Conservation (phyloP, 2,888 invertebrate species). For the Cheilosia scutellata region DNA sequence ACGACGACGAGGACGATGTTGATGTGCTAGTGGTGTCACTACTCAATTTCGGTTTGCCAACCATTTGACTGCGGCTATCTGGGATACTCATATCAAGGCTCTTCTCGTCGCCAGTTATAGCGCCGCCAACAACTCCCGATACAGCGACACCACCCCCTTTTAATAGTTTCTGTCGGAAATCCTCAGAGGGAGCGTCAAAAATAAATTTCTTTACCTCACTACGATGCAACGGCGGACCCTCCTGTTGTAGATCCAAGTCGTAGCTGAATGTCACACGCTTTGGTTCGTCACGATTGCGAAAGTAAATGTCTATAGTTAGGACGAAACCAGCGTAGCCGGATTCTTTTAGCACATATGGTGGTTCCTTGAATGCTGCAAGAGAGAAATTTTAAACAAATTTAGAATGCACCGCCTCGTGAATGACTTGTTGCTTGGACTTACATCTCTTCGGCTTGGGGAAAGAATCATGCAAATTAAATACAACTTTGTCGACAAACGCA, state of each 20-base stretch:
- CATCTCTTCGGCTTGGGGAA: conserved; percentile 96
- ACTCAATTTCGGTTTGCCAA: conserved; percentile 89
- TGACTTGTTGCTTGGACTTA: conserved; percentile 82
- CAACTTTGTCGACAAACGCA: conserved; percentile 96
- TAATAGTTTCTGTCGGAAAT: conserved; percentile 93
- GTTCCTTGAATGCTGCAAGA: conserved; percentile 93
- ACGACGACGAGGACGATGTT: conserved; percentile 34
- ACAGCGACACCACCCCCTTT: conserved; percentile 92
- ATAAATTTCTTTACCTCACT: conserved; percentile 92
- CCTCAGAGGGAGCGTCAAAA: conserved; percentile 94
- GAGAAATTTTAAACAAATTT: conserved; percentile 54
- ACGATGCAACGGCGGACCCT: conserved; percentile 89
- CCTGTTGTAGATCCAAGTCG: conserved; percentile 92
- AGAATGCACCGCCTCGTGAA: not conserved
- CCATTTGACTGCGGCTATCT: conserved; percentile 86
- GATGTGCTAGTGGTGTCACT: conserved; percentile 62
- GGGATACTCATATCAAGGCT: conserved; percentile 85
- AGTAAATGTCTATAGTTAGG: conserved; percentile 94
- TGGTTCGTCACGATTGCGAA: conserved; percentile 95
- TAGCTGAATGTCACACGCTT: conserved; percentile 93
- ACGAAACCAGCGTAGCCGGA: conserved; percentile 98
- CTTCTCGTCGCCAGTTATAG: conserved; percentile 83
- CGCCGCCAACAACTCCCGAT: conserved; percentile 74
- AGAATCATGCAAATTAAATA: conserved; percentile 95
- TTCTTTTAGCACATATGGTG: conserved; percentile 95